A percentile compares a stretch with the other conserved stretches of the same genome.
These are phyloP conservation scores for Leiothrix lutea DNA, from an alignment of 2,113 vertebrate genomes.

Conservation along the genomic window DNA sequence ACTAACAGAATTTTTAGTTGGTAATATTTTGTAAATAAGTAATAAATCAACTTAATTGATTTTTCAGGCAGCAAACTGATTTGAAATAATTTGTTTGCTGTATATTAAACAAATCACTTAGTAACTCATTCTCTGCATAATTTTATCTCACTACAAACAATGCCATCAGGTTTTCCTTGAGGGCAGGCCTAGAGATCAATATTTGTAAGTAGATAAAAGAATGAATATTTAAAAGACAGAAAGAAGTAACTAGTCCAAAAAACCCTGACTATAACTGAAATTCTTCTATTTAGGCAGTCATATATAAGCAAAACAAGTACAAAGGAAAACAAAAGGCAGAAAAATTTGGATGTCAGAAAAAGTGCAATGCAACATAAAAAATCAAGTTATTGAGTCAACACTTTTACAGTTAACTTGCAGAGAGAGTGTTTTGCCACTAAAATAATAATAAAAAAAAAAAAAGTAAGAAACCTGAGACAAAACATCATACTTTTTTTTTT, in stretches of 20 bases:
- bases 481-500: conserved; percentile 8
- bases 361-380: neutral
- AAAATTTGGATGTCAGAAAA: neutral
- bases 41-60: neutral
- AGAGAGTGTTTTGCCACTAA: neutral
- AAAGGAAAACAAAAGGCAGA: neutral
- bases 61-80: neutral
- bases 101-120: neutral
- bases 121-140: neutral
- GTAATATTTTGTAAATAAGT: neutral
- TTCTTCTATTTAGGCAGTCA: neutral
- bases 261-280: neutral
- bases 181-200: neutral
- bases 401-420: neutral
- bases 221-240: neutral
- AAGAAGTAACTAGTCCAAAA: neutral
- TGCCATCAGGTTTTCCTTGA: neutral
- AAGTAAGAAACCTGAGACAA: conserved; percentile 13
- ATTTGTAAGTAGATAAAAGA: neutral
- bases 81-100: neutral
- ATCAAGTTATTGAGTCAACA: neutral
- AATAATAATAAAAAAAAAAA: neutral
- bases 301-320: neutral
- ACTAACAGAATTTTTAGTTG: neutral
- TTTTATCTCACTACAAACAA: neutral